Conservation (phyloP, 2,113 vertebrate genomes). For the Diphyllodes magnificus region DNA sequence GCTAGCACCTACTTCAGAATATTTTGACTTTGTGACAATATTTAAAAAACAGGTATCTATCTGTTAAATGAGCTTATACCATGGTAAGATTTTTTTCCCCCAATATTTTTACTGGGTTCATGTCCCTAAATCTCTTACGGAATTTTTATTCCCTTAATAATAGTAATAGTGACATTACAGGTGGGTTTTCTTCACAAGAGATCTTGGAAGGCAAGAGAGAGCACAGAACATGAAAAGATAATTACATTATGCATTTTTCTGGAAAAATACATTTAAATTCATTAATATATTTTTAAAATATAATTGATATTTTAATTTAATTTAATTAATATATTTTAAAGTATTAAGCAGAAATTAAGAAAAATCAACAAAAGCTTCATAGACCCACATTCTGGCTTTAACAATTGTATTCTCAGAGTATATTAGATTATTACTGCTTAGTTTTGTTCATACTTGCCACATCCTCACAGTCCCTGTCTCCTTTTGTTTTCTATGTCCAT, state of each 20-base stretch:
- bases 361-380: neutral
- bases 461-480: neutral
- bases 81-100: neutral
- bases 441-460: neutral
- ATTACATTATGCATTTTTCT: neutral
- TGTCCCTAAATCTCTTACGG: neutral
- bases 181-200: neutral
- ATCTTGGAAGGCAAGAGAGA: neutral
- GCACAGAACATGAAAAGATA: neutral
- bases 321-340: neutral
- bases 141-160: neutral
- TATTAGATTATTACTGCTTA: neutral
- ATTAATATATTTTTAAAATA: neutral
- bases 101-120: neutral
- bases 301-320: neutral
- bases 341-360: neutral
- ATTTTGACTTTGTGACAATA: neutral
- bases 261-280: neutral
- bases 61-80: neutral
- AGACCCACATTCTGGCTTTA: neutral
- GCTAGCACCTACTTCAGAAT: neutral
- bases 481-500: neutral
- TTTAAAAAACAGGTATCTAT: neutral
- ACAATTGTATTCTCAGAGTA: neutral
- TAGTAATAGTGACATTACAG: neutral